phyloP scores from a whole-genome alignment of 2,797 vertebrate genomes.

The Hydrolagus colliei region DNA sequence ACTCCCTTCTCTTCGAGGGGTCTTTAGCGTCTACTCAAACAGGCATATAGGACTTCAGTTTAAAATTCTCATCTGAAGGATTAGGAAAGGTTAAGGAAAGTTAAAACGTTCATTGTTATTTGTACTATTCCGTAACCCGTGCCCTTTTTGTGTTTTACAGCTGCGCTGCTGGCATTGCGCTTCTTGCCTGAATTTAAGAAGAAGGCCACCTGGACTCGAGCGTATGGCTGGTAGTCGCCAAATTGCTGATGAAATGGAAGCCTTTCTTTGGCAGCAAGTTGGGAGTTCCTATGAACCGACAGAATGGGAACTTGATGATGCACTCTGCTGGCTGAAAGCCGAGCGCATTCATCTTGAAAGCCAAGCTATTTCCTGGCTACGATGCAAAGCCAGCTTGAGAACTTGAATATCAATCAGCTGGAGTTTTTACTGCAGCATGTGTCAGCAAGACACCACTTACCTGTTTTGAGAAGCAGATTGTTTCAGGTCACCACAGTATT shows the following conservation, averaged over 20 bases:
- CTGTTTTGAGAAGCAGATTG: not conserved
- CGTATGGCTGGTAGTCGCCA: constrained; percentile 74
- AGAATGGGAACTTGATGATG: not conserved
- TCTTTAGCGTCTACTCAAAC: too few species aligned
- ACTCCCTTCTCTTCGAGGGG: too few species aligned
- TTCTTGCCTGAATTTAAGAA: constrained; percentile 78
- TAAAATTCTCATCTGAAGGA: too few species aligned
- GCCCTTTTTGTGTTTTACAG: constrained; percentile 51
- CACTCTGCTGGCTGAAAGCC: not conserved
- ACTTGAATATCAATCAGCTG: not conserved
- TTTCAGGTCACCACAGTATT: too few species aligned
- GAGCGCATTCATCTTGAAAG: not conserved
- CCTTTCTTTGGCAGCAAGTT: not conserved
- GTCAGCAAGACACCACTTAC: not conserved
- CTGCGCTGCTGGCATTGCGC: constrained; percentile 66
- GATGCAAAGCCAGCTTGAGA: not conserved
- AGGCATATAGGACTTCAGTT: too few species aligned
- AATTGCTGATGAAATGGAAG: not conserved
- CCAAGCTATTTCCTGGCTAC: not conserved
- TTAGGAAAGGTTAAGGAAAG: too few species aligned
- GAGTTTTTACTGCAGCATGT: not conserved
- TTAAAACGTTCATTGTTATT: constrained; percentile 8
- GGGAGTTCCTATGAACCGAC: not conserved
- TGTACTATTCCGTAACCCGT: not conserved
- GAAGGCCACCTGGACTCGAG: constrained; percentile 84